phyloP scores from a whole-genome alignment of 2,888 invertebrate genomes.

The Eristalis intricaria region DNA sequence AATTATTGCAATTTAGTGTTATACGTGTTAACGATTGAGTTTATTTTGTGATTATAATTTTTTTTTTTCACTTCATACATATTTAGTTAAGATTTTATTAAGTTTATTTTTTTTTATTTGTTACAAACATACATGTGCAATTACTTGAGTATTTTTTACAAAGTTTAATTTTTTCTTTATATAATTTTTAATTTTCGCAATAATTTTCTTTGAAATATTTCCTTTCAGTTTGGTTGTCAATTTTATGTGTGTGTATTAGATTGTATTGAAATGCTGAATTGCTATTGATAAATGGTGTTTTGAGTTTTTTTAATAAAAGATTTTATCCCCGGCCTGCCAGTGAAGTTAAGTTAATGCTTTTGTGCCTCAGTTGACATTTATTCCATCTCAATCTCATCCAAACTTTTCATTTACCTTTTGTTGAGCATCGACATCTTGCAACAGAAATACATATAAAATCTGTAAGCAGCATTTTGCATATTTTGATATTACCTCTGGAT shows the following conservation, averaged over 20 bases:
- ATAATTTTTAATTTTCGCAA: constrained; percentile 26
- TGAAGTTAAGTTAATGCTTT: no score
- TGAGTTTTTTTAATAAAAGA: neutral
- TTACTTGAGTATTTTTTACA: constrained; percentile 39
- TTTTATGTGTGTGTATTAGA: neutral
- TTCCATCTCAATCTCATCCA: no score
- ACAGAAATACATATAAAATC: no score
- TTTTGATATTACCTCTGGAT: no score
- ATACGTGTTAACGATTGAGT: constrained; percentile 38
- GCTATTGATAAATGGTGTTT: neutral
- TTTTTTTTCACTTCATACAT: neutral
- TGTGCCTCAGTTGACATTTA: no score
- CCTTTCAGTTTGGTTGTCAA: neutral
- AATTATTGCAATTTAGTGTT: constrained; percentile 68
- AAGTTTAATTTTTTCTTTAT: neutral
- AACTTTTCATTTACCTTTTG: no score
- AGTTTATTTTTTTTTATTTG: constrained; percentile 19
- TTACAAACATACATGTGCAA: constrained; percentile 60
- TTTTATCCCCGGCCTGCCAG: neutral
- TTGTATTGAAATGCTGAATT: neutral
- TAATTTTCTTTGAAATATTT: neutral
- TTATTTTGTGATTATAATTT: constrained; percentile 15
- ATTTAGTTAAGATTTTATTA: neutral
- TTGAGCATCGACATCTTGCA: no score
- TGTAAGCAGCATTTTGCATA: no score